These are phyloP conservation scores for Lathronympha strigana DNA, from an alignment of 2,888 invertebrate species.

Conservation along the genomic window DNA sequence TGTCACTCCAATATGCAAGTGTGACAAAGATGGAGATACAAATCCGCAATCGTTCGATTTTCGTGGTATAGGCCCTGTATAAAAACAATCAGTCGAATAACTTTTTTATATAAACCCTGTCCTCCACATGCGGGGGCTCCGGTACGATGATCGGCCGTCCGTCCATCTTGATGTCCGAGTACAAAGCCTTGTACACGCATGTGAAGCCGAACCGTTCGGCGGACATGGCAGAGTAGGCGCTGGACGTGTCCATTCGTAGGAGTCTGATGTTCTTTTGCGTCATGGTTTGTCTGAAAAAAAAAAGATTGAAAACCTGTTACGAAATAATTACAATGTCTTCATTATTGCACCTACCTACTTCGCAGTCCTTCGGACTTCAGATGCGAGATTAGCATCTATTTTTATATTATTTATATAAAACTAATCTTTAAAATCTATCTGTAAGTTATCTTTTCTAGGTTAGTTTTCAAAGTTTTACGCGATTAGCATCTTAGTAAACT, in stretches of 20 bases:
- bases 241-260: slow-evolving; percentile 89
- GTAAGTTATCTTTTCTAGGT: too few species aligned
- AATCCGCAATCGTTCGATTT: too few species aligned
- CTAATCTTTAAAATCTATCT: too few species aligned
- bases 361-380: too few species aligned
- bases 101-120: slow-evolving; percentile 83
- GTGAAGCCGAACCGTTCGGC: slow-evolving; percentile 89
- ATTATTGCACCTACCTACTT: too few species aligned
- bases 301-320: neutral
- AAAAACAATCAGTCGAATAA: slow-evolving; percentile 47
- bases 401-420: too few species aligned
- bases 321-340: too few species aligned
- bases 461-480: too few species aligned
- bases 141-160: slow-evolving; percentile 86
- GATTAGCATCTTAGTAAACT: too few species aligned
- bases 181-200: slow-evolving; percentile 86
- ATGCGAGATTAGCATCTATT: too few species aligned
- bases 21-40: too few species aligned
- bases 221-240: slow-evolving; percentile 89
- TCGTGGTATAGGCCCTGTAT: neutral
- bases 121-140: slow-evolving; percentile 85
- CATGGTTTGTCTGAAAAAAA: slow-evolving; percentile 83
- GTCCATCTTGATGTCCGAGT: slow-evolving; percentile 86
- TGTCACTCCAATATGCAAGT: too few species aligned
- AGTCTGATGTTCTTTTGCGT: slow-evolving; percentile 81